Base-by-base conservation (phyloP, 1,140 invertebrate species). In the Scaptomyza hsui region DNA sequence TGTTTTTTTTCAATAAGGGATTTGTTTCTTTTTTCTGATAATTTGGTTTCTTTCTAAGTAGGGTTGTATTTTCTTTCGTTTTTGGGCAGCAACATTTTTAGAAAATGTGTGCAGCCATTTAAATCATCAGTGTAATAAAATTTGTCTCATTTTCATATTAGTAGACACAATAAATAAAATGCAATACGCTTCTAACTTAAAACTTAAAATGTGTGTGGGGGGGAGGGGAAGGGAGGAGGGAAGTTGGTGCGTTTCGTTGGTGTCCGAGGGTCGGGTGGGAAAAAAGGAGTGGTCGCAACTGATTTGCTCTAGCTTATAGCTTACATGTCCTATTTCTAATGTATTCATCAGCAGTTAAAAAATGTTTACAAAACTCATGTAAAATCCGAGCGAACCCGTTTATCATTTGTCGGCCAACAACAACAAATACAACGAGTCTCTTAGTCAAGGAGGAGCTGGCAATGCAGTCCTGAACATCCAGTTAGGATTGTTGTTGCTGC, bases 231-330 rank as follows among this genome's bases (percentile, higher is more conserved):
- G 49, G 13, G 44, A 19, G 12, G 4, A 3, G 44, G 51, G 51
- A 2, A 21, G 9, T 16, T 15, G 24, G 60, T 19, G 24, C 24
- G 24, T 26, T 1, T 35, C 32, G 32, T 35, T 35, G 32, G 37
- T 35, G 24, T 45, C 18, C 21, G 41, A 42, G 41, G 18, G 24
- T 41, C 13, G 32, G 53, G n/a, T 37, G 44, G 49, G 52, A 6
- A 37, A 13, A 9, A 51, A 13, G 44, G n/a, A 24, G 10, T 41
- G 13, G 45, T 69, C 49, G 35, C 41, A 37, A 76, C 68, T 55
- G 53, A 82, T 78, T 78, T 64, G 76, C 49, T 77, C 81, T 86
- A 86, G 81, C 81, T 86, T 86, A 81, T 80, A 86, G 82, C 81
- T 86, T 72, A 83, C 39, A 59, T 57, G 51, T 75, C 67, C 75